Percentiles rank a stretch among this genome's conserved stretches.
Evolutionary conservation across 1,140 invertebrate genomes (phyloP).

Genomic region (Drosophila insularis): DNA sequence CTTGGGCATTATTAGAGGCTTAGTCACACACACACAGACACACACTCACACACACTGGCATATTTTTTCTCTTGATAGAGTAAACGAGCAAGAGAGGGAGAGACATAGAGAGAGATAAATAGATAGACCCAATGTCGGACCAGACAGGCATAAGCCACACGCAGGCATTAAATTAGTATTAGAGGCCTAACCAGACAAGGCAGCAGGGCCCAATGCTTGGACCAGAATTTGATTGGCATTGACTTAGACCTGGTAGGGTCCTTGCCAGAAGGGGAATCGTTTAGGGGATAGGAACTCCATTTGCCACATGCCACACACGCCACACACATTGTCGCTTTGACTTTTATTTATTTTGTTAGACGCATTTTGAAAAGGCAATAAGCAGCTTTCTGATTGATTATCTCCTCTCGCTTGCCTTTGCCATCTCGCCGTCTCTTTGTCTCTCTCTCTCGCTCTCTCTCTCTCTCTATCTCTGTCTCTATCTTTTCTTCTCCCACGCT

Average conservation of each 20-base stretch:
- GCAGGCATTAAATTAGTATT: conserved; percentile 71
- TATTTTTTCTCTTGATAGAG: not conserved
- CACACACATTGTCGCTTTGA: conserved; percentile 65
- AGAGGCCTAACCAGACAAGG: conserved; percentile 38
- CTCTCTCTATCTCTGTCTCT: not conserved
- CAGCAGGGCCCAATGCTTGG: conserved; percentile 16
- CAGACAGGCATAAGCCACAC: conserved; percentile 52
- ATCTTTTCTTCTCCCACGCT: not conserved
- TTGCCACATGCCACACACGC: conserved; percentile 49
- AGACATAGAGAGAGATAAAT: conserved; percentile 11
- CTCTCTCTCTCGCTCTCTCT: not conserved
- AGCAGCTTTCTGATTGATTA: conserved; percentile 76
- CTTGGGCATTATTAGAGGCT: conserved; percentile 37
- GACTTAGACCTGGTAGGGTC: conserved; percentile 13
- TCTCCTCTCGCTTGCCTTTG: conserved; percentile 47
- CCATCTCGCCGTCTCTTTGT: conserved; percentile 24
- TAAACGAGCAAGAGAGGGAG: not conserved
- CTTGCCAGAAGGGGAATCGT: not conserved
- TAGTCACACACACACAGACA: conserved; percentile 34
- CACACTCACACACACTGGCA: conserved; percentile 6
- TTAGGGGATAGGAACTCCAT: conserved; percentile 32
- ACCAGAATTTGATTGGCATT: conserved; percentile 55
- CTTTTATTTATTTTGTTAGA: conserved; percentile 78
- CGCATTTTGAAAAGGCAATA: conserved; percentile 78
- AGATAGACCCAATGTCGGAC: conserved; percentile 3